A percentile compares a stretch with the other conserved stretches of the same genome.
These are phyloP conservation scores for Cricetomys ansorgei DNA, from an alignment of 2,113 vertebrate genomes.

Conservation along the genomic window DNA sequence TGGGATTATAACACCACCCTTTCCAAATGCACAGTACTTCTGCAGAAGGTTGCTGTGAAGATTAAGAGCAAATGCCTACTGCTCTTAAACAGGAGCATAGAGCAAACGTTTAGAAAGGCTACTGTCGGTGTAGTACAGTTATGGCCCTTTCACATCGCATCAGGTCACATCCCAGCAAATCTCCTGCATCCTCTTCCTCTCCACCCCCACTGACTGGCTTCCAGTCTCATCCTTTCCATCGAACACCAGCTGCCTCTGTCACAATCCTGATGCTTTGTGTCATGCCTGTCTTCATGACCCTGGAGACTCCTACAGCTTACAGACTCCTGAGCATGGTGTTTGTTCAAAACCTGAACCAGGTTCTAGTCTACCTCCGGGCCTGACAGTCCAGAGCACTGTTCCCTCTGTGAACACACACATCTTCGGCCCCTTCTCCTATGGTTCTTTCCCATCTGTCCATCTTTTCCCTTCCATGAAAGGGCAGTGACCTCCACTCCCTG, in stretches of 20 bases:
- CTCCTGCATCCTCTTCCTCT: background rate
- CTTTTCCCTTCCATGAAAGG: background rate
- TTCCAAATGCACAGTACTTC: background rate
- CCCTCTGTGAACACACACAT: accelerated
- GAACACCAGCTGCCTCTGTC: background rate
- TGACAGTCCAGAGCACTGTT: too few species aligned
- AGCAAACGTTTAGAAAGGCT: too few species aligned
- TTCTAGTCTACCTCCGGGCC: background rate
- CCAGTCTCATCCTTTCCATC: background rate
- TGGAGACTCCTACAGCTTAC: background rate
- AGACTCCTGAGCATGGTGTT: background rate
- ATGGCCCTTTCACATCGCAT: background rate
- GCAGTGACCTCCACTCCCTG: background rate
- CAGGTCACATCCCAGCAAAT: background rate
- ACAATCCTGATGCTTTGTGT: background rate
- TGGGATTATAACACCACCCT: background rate
- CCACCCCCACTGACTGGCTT: background rate
- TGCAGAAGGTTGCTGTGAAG: background rate
- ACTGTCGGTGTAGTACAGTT: too few species aligned
- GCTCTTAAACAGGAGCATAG: background rate
- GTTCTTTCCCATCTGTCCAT: background rate
- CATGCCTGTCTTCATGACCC: background rate
- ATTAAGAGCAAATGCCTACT: background rate
- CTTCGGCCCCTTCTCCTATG: background rate
- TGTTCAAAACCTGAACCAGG: background rate